Percentiles rank a stretch among this genome's conserved stretches.
Conservation (phyloP, 2,888 invertebrate genomes). For the Netelia virgata region DNA sequence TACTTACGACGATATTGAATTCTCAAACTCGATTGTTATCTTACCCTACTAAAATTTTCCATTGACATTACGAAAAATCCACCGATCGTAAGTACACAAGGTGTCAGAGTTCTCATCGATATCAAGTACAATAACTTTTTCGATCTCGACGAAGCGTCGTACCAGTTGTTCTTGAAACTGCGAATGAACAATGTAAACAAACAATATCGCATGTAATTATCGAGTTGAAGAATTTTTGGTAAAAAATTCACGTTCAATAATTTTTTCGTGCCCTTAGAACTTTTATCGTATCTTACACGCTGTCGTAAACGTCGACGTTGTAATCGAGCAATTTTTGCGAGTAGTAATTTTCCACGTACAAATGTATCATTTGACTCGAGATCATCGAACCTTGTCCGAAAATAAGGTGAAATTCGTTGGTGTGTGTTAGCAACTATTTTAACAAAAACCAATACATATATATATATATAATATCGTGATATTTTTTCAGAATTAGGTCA, state of each 20-base stretch:
- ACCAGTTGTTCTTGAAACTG: not conserved
- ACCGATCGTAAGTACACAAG: slow-evolving; percentile 8
- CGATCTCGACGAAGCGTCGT: not conserved
- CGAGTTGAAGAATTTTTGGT: not conserved
- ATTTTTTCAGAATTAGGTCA: not conserved
- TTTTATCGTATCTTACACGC: slow-evolving; percentile 21
- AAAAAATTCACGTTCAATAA: not conserved
- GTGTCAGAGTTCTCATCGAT: slow-evolving; percentile 16
- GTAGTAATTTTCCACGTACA: slow-evolving; percentile 39
- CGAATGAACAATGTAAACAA: not conserved
- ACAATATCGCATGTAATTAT: not conserved
- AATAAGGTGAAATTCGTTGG: not conserved
- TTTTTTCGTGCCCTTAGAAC: not conserved
- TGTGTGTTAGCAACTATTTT: not conserved
- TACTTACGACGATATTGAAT: not conserved
- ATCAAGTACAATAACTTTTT: not conserved
- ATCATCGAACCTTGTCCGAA: not conserved
- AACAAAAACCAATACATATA: not conserved
- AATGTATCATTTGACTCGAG: slow-evolving; percentile 6
- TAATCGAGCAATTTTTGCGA: slow-evolving; percentile 26
- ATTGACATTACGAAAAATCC: slow-evolving; percentile 44
- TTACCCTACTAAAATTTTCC: slow-evolving; percentile 51
- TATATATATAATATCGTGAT: not conserved
- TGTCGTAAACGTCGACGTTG: slow-evolving; percentile 9
- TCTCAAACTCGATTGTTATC: not conserved